Percentiles rank a stretch among this genome's conserved stretches.
Evolutionary conservation across 2,797 vertebrate species (phyloP).

Genomic region (Enteromius paludinosus): DNA sequence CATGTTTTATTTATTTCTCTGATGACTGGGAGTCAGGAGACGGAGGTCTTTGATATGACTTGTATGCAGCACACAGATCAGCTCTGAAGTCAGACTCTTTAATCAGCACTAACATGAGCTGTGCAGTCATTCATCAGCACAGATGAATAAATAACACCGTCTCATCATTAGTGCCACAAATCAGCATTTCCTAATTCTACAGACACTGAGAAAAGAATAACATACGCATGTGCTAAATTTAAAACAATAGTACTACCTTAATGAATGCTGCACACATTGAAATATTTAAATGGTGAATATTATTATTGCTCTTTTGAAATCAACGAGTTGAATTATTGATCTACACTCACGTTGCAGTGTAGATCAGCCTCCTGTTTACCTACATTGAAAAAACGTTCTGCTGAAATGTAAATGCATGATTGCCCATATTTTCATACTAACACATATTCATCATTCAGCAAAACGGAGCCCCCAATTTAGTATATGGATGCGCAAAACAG

Average conservation of each 20-base stretch:
- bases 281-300: not conserved
- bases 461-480: not conserved
- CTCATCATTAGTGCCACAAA: conserved; percentile 9
- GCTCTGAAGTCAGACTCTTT: conserved; percentile 42
- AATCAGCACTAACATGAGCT: conserved; percentile 30
- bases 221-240: not conserved
- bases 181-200: not conserved
- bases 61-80: conserved; percentile 40
- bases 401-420: not conserved
- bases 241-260: not conserved
- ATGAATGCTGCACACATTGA: not conserved
- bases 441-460: not conserved
- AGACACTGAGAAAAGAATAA: not conserved
- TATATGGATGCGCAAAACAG: not conserved
- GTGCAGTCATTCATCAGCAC: conserved; percentile 19
- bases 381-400: not conserved
- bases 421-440: not conserved
- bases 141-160: conserved; percentile 32
- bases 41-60: conserved; percentile 39
- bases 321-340: not conserved
- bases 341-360: not conserved
- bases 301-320: not conserved
- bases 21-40: conserved; percentile 22
- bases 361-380: not conserved
- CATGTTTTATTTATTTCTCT: conserved; percentile 48